These are phyloP conservation scores for Pseudomyrmex sp. DNA, from an alignment of 1,140 invertebrate species.

Conservation along the genomic window DNA sequence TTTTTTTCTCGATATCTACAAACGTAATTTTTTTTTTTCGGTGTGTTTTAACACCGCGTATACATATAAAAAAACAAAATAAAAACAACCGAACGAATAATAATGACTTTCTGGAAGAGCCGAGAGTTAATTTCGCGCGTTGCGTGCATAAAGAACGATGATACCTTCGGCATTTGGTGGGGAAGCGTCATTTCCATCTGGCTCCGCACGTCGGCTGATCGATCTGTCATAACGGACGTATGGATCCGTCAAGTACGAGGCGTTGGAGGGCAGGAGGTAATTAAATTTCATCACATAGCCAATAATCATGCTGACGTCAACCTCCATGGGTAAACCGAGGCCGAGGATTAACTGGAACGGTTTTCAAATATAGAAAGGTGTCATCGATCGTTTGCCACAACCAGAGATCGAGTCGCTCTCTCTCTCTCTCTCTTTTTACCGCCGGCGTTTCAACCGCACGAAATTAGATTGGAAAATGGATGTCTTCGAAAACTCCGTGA, in stretches of 20 bases:
- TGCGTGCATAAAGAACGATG: background rate
- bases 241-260: conserved; percentile 81
- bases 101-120: background rate
- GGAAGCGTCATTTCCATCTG: conserved; percentile 50
- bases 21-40: no score
- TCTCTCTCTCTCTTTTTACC: background rate
- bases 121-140: conserved; percentile 16
- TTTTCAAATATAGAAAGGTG: conserved; percentile 73
- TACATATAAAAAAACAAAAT: background rate
- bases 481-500: background rate
- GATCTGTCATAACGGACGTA: conserved; percentile 82
- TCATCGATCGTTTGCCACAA: conserved; percentile 69
- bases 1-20: background rate
- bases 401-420: conserved; percentile 60
- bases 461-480: conserved; percentile 58
- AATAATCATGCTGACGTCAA: conserved; percentile 84
- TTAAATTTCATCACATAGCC: conserved; percentile 85
- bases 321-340: conserved; percentile 84
- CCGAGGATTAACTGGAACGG: conserved; percentile 83
- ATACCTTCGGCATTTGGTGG: conserved; percentile 55
- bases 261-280: conserved; percentile 84
- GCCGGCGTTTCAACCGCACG: conserved; percentile 8
- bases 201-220: conserved; percentile 62
- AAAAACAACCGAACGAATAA: background rate
- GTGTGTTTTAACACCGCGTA: no score